Evolutionary conservation across 2,797 vertebrate genomes (phyloP).

Genomic region (Falco columbarius): DNA sequence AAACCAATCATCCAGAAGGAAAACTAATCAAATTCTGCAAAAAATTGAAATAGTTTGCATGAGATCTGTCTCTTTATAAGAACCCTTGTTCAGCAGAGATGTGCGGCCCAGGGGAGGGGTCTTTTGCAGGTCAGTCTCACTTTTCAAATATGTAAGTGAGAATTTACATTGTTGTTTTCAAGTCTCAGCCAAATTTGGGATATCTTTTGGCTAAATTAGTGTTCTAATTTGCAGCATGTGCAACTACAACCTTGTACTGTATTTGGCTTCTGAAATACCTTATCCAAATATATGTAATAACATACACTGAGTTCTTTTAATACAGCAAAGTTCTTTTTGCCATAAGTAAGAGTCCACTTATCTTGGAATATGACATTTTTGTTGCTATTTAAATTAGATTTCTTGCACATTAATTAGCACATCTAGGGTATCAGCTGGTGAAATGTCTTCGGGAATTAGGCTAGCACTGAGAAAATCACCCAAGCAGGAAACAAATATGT

Average conservation of each 20-base stretch:
- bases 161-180: neutral
- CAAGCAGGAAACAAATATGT: constrained; percentile 39
- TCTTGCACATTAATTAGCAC: constrained; percentile 43
- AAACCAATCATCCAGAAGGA: neutral
- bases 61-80: neutral
- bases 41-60: neutral
- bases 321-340: neutral
- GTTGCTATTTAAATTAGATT: constrained; percentile 39
- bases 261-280: neutral
- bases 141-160: neutral
- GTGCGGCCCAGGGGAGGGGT: neutral
- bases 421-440: constrained; percentile 52
- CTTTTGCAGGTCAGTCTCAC: neutral
- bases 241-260: neutral
- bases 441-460: constrained; percentile 54
- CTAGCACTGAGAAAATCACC: constrained; percentile 35
- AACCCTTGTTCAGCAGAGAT: neutral
- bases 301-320: neutral
- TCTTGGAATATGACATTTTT: constrained; percentile 7
- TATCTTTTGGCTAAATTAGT: neutral
- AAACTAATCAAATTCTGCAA: neutral
- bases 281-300: neutral
- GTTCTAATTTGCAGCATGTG: neutral
- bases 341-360: neutral
- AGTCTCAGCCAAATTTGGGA: neutral